A percentile compares a stretch with the other conserved stretches of the same genome.
Evolutionary conservation across 2,888 invertebrate species (phyloP).

Genomic region (Melitaea athalia): DNA sequence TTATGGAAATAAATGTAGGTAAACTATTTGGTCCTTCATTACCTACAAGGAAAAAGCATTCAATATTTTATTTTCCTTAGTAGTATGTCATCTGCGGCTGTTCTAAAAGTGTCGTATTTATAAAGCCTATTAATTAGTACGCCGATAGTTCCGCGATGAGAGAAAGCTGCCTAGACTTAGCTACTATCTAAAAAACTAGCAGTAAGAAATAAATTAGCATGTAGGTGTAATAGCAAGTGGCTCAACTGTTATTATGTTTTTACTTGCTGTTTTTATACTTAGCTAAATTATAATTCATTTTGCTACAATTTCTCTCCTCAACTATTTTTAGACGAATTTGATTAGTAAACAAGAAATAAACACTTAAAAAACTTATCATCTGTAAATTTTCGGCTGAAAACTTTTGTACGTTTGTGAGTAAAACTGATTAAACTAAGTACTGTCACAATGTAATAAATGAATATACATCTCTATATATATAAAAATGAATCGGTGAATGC

Average conservation of each 20-base stretch:
- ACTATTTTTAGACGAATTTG: not conserved
- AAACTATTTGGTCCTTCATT: no score
- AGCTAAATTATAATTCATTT: not conserved
- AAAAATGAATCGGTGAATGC: no score
- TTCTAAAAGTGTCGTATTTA: slow-evolving; percentile 20
- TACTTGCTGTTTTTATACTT: slow-evolving; percentile 2
- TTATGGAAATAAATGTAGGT: no score
- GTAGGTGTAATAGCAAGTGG: slow-evolving; percentile 12
- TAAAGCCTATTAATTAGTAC: slow-evolving; percentile 27
- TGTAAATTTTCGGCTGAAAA: no score
- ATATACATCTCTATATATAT: no score
- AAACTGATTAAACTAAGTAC: no score
- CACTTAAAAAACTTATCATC: no score
- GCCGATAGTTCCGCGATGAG: slow-evolving; percentile 41
- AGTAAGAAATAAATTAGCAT: slow-evolving; percentile 22
- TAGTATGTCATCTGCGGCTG: not conserved
- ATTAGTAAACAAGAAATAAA: no score
- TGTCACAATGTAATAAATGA: no score
- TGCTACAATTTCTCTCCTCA: not conserved
- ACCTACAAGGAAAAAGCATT: not conserved
- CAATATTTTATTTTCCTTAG: not conserved
- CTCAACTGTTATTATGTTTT: slow-evolving; percentile 15
- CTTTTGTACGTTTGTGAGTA: no score
- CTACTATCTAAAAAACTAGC: slow-evolving; percentile 23
- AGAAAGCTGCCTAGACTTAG: slow-evolving; percentile 36